A percentile compares a stretch with the other conserved stretches of the same genome.
These are phyloP conservation scores for Papilio aristodemus DNA, from an alignment of 1,140 invertebrate species.

Conservation along the genomic window DNA sequence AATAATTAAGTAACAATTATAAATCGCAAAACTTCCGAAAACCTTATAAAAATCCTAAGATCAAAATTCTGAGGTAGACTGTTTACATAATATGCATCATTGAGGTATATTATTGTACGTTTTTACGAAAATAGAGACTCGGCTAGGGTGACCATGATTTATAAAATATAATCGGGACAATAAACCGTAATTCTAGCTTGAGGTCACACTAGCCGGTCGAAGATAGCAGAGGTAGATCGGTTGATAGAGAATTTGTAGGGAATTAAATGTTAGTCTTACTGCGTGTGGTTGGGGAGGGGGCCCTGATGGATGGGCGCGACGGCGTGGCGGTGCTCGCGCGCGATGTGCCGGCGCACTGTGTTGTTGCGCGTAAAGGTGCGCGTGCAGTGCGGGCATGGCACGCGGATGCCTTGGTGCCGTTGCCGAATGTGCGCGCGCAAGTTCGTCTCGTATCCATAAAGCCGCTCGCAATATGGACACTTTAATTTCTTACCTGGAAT, in stretches of 20 bases:
- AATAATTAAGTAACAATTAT: slow-evolving; percentile 77
- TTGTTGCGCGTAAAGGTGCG: slow-evolving; percentile 96
- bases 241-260: slow-evolving; percentile 50
- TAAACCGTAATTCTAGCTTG: slow-evolving; percentile 35
- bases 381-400: slow-evolving; percentile 92
- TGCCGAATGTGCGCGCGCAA: slow-evolving; percentile 93
- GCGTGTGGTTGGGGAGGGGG: slow-evolving; percentile 81
- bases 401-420: slow-evolving; percentile 93
- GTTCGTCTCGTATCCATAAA: slow-evolving; percentile 97
- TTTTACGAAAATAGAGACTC: slow-evolving; percentile 54
- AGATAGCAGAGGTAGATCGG: slow-evolving; percentile 70
- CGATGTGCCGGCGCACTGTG: slow-evolving; percentile 92
- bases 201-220: slow-evolving; percentile 49
- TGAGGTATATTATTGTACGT: slow-evolving; percentile 75
- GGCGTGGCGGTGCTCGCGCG: slow-evolving; percentile 91
- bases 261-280: slow-evolving; percentile 67
- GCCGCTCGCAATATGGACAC: slow-evolving; percentile 93
- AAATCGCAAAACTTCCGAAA: slow-evolving; percentile 64
- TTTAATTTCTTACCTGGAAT: slow-evolving; percentile 92
- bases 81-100: slow-evolving; percentile 75
- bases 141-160: slow-evolving; percentile 42
- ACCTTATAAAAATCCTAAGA: slow-evolving; percentile 75
- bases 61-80: slow-evolving; percentile 77
- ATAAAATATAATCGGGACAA: slow-evolving; percentile 27
- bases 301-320: slow-evolving; percentile 84